Evolutionary conservation across 2,113 vertebrate species (phyloP).

Genomic region (Pseudonaja textilis): DNA sequence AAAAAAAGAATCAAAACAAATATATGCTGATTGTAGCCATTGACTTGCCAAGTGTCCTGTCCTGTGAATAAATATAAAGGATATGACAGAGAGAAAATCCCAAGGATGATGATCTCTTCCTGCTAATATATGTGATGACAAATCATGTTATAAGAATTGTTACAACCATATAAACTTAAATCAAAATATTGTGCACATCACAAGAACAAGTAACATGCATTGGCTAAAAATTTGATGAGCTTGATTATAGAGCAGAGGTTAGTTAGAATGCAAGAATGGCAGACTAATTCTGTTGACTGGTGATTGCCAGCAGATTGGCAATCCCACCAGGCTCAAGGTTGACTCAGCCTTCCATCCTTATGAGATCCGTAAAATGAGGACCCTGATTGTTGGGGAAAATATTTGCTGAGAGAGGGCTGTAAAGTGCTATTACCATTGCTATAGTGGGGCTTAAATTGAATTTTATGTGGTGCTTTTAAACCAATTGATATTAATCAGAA

Average conservation of each 20-base stretch:
- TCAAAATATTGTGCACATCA: background rate
- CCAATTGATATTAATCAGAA: background rate
- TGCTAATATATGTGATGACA: background rate
- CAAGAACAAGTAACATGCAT: background rate
- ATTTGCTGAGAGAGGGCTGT: too few relatives aligned
- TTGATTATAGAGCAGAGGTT: background rate
- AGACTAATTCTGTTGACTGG: too few relatives aligned
- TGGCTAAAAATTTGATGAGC: background rate
- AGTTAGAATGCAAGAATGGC: too few relatives aligned
- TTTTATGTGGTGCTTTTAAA: background rate
- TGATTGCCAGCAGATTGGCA: too few relatives aligned
- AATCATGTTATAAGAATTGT: background rate
- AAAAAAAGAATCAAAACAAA: background rate
- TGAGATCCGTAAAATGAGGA: too few relatives aligned
- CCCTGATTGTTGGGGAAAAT: too few relatives aligned
- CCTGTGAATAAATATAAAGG: background rate
- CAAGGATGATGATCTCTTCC: background rate
- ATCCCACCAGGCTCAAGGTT: too few relatives aligned
- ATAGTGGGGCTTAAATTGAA: background rate
- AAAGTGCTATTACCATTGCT: too few relatives aligned
- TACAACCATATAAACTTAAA: background rate
- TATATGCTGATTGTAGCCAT: background rate
- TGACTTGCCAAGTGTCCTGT: background rate
- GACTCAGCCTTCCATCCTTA: too few relatives aligned
- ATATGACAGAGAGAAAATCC: background rate